Conservation (phyloP, 1,140 invertebrate species). For the Ganaspis sp. region DNA sequence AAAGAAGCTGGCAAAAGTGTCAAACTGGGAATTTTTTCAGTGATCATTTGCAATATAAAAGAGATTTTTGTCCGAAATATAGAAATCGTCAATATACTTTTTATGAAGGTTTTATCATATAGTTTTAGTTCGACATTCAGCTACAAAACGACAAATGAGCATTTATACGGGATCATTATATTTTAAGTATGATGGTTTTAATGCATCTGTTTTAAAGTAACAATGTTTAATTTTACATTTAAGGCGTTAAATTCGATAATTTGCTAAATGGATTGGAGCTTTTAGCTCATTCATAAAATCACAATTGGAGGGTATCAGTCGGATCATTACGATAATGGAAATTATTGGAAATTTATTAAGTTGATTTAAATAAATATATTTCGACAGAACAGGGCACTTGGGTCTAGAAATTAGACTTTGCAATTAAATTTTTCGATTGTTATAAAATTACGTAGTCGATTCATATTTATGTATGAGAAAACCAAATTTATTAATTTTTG, state of each 20-base stretch:
- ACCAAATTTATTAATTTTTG: too few species aligned
- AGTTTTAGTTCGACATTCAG: too few species aligned
- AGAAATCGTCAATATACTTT: background rate
- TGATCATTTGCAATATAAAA: background rate
- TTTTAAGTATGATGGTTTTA: too few species aligned
- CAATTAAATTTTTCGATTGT: too few species aligned
- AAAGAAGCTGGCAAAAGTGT: background rate
- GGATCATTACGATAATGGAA: background rate
- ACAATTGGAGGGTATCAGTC: background rate
- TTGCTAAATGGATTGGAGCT: background rate
- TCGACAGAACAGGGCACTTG: too few species aligned
- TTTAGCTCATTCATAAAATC: conserved; percentile 23
- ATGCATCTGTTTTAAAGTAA: background rate
- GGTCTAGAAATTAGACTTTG: too few species aligned
- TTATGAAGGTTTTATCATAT: background rate
- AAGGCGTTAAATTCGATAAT: background rate
- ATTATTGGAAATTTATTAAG: background rate
- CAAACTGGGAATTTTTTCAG: background rate
- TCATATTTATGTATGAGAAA: too few species aligned
- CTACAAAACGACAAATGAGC: too few species aligned
- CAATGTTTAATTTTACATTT: background rate
- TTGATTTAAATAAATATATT: background rate
- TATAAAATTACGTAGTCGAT: too few species aligned
- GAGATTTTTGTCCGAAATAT: background rate
- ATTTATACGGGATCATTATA: too few species aligned